phyloP scores from a whole-genome alignment of 2,797 vertebrate genomes.

The Falco novaeseelandiae region DNA sequence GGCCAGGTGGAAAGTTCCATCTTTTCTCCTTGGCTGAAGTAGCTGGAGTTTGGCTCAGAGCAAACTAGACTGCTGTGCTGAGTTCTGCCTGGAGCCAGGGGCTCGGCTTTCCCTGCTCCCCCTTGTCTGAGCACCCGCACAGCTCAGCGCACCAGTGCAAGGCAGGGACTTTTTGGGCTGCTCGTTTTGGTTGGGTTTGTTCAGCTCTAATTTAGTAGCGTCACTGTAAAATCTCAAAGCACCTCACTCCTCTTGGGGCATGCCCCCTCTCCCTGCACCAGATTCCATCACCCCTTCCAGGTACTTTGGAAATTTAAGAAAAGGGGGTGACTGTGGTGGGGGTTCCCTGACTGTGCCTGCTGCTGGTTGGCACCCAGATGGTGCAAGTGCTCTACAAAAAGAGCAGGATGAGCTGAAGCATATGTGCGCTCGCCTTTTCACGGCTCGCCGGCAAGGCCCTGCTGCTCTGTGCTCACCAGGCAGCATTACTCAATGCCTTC shows the following conservation, averaged over 20 bases:
- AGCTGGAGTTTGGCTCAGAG: neutral
- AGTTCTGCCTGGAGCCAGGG: neutral
- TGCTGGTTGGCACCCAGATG: neutral
- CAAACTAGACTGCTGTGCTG: accelerated
- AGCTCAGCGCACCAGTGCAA: neutral
- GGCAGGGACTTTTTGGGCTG: neutral
- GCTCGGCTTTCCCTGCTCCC: neutral
- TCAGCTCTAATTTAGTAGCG: neutral
- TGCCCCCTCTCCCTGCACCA: neutral
- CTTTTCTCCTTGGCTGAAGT: neutral
- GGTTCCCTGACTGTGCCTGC: neutral
- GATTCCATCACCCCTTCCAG: neutral
- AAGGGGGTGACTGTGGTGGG: neutral
- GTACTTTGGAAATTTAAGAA: neutral
- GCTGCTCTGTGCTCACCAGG: neutral
- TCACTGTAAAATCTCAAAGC: neutral
- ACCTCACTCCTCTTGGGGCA: neutral
- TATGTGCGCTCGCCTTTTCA: constrained; percentile 24
- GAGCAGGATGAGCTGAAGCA: constrained; percentile 23
- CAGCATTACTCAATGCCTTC: neutral
- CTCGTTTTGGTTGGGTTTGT: neutral
- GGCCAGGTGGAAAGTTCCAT: constrained; percentile 54
- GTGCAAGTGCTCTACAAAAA: neutral
- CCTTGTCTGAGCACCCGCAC: neutral
- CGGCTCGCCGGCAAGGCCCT: neutral